Conservation (phyloP, 2,113 vertebrate species). For the Tamias sibiricus region DNA sequence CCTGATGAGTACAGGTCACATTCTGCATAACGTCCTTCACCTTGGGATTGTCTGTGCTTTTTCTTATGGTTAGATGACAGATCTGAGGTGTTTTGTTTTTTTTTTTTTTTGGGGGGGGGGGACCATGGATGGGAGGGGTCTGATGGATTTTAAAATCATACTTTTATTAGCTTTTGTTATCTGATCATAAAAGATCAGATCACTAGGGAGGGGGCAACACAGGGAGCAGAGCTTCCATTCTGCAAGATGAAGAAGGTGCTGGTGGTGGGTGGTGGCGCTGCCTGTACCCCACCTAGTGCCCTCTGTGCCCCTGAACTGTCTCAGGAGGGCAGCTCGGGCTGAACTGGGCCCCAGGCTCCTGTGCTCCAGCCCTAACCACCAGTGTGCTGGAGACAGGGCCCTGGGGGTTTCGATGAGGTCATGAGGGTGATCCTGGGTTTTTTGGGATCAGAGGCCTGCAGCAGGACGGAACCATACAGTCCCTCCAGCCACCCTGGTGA, state of each 20-base stretch:
- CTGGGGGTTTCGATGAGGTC: background rate
- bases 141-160: background rate
- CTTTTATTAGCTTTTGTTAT: background rate
- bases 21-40: background rate
- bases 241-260: background rate
- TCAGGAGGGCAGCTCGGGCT: too few relatives aligned
- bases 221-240: background rate
- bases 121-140: background rate
- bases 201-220: background rate
- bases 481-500: background rate
- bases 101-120: background rate
- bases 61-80: rapidly evolving
- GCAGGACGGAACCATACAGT: background rate
- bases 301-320: background rate
- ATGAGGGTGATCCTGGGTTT: background rate
- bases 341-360: background rate
- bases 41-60: background rate
- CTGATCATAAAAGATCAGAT: background rate
- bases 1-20: background rate
- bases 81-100: background rate
- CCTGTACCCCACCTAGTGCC: too few relatives aligned
- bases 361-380: background rate
- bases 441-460: rapidly evolving
- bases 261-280: rapidly evolving
- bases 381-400: background rate